Percentiles rank a stretch among this genome's conserved stretches.
Conservation (phyloP, 2,888 invertebrate genomes). For the Diloba caeruleocephala region DNA sequence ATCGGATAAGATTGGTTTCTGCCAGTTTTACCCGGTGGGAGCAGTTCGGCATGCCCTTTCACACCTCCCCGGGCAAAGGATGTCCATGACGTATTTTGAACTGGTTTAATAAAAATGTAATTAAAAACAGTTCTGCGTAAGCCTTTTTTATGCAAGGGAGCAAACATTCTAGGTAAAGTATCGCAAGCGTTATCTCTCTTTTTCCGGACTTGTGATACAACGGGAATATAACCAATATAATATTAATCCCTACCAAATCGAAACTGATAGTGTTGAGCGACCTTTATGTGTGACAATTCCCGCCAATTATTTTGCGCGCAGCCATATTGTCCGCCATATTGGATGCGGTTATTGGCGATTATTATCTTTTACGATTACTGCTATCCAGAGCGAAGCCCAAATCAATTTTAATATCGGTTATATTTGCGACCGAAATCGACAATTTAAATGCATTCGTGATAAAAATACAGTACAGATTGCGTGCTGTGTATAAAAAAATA, state of each 20-base stretch:
- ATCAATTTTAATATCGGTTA: constrained; percentile 64
- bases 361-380: constrained; percentile 71
- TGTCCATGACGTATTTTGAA: no score
- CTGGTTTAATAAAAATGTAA: no score
- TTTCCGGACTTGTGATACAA: background rate
- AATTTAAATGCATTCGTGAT: constrained; percentile 60
- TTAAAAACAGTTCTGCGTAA: no score
- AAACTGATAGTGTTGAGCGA: constrained; percentile 30
- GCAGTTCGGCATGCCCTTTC: no score
- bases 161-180: no score
- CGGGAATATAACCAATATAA: constrained; percentile 4
- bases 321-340: constrained; percentile 58
- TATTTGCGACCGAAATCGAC: constrained; percentile 51
- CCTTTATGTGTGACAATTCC: constrained; percentile 49
- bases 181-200: no score
- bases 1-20: no score
- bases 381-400: constrained; percentile 50
- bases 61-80: no score
- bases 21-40: no score
- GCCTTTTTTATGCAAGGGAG: no score
- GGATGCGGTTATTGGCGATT: constrained; percentile 62
- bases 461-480: constrained; percentile 38
- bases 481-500: constrained; percentile 21
- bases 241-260: constrained; percentile 36
- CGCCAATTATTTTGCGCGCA: constrained; percentile 61